Evolutionary conservation across 2,888 invertebrate species (phyloP), one percentile per base, ranked within the genome.

Genomic region (Lacanobia wlatinum): DNA sequence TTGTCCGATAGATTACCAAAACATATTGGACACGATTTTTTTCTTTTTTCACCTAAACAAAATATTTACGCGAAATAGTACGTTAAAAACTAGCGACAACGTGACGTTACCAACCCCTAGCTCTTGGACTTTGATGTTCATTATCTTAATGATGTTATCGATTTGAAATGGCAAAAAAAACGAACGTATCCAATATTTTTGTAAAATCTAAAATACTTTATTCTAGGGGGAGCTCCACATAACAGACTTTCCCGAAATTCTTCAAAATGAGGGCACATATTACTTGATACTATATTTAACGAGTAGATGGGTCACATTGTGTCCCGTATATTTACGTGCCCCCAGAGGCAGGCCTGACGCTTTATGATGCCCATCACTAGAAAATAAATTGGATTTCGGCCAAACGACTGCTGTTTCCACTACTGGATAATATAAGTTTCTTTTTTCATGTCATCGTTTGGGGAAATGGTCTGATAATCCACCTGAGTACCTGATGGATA

Each of bases 301-400:
- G 61, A 56, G 50, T 16, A 61, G 16, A 68, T 69, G 78, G 78
- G 78, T 50, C 65, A 43, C 76, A 70, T 66, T 61, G 72, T 72
- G 65, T 52, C 48, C 38, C 53, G 23, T 64, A 18, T 62, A 50
- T 78, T 78, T 75, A 74, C 52, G 66, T n/a, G 70, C 21, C 75
- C 76, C 70, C 43, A 8, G 84, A 28, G 83, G 53, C 64, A 40
- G 34, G 53, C 34, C 53, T 62, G 56, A 61, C 78, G 71, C 34
- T 70, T 88, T 90, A 89, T 86, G 89, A 86, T 82, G 12, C 87
- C 84, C 83, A 83, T 83, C 80, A 80, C 80, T 61, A 83, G 81
- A 79, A 73, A 88, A 89, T 88, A 89, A 89, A 89, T 89, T 90
- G 89, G 89, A 87, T 80, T 73, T 78, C 52, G 68, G 78, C 90